Base-by-base conservation (phyloP, 2,888 invertebrate species). In the Apamea anceps region DNA sequence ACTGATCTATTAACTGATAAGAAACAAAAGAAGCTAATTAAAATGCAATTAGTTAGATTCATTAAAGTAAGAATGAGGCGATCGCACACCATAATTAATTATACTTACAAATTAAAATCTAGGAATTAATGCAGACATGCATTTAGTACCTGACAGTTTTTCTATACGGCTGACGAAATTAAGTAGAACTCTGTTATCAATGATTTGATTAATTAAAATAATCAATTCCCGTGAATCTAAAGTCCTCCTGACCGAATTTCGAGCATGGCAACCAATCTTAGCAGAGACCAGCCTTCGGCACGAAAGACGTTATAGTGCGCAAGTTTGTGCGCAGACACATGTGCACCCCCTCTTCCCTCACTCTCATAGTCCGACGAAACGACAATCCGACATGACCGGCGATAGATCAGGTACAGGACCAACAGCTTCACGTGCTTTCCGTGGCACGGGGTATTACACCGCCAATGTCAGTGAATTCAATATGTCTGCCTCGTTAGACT, bases 1-100 rank as follows among this genome's bases (percentile, higher is more conserved):
- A 57, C 54, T 21, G 83, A 85, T 82, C 72, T 79, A 67, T 60
- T 75, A 73, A 7, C 6, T 60, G 77, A 84, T 84, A 63, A 74
- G 25, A 32, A 70, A 71, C 54, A 74, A 75, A 82, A 82, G 60
- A 82, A 82, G 57, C 48, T 66, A 87, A 82, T 87, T 83, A 84
- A 80, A 75, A 80, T 18, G 54, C 75, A 68, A 88, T 84, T 82
- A 84, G 62, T 65, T 28, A 60, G 48, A 67, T 62, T 72, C 21
- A 45, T 57, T 51, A 67, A 70, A 72, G 76, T 78, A 71, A 81
- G 37, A 81, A 82, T 82, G n/a, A 62, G 68, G 42, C 37, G 32
- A 78, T 78, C 68, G 57, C 48, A 75, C 63, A 54, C 32, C 13
- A 32, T 57, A 54, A 74, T 66, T 82, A 71, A 86, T 75, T 66